A percentile compares a stretch with the other conserved stretches of the same genome.
Evolutionary conservation across 2,888 invertebrate species (phyloP).

Genomic region (Hydrotaea diabolus): DNA sequence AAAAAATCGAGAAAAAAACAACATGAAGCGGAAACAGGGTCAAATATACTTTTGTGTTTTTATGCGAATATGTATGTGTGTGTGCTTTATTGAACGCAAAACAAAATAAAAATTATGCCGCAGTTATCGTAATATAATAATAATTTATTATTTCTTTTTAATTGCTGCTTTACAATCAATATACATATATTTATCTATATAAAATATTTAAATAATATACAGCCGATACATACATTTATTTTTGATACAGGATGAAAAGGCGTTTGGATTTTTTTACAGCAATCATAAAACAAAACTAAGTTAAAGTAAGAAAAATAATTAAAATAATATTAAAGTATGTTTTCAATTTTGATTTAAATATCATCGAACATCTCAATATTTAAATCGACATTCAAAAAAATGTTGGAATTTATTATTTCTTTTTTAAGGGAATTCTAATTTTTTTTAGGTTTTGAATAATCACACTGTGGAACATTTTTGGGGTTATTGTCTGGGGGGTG

Average conservation of each 20-base stretch:
- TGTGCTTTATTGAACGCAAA: slow-evolving; percentile 11
- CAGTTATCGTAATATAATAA: background rate
- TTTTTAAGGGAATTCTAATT: too few species aligned
- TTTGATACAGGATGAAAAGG: slow-evolving; percentile 18
- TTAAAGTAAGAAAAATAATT: too few species aligned
- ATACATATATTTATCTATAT: background rate
- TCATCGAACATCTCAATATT: too few species aligned
- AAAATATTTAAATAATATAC: background rate
- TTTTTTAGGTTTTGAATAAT: too few species aligned
- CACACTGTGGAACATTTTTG: too few species aligned
- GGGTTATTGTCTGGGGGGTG: too few species aligned
- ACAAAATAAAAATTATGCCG: background rate
- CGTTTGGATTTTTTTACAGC: slow-evolving; percentile 58
- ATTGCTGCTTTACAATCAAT: slow-evolving; percentile 24
- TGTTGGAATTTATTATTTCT: too few species aligned
- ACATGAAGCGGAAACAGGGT: background rate
- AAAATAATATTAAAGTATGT: too few species aligned
- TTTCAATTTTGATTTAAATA: too few species aligned
- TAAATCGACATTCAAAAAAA: too few species aligned
- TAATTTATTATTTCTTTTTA: slow-evolving; percentile 17
- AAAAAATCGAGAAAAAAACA: too few species aligned
- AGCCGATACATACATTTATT: slow-evolving; percentile 16
- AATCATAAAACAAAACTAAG: background rate
- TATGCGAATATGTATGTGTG: slow-evolving; percentile 5
- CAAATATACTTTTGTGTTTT: slow-evolving; percentile 22